These are phyloP conservation scores for Cheilinus undulatus DNA, from an alignment of 2,113 vertebrate genomes.

Conservation along the genomic window DNA sequence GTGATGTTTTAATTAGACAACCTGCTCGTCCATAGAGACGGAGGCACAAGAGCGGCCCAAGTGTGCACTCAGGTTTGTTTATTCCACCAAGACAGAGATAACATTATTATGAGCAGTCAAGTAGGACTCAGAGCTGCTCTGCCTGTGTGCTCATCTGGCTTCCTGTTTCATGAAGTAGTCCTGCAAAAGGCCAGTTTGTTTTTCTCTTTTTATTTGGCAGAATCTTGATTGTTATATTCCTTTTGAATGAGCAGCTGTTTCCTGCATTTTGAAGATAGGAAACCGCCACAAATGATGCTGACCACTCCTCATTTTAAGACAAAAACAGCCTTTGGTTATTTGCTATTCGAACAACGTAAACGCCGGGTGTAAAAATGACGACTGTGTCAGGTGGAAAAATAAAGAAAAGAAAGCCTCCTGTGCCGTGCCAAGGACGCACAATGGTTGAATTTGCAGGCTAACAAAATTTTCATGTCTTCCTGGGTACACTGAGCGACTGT, in stretches of 20 bases:
- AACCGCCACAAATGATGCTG: no score
- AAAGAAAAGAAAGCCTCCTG: no score
- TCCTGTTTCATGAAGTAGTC: neutral
- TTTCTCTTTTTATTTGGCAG: neutral
- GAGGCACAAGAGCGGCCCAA: constrained; percentile 7
- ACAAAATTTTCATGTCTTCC: neutral
- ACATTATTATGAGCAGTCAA: constrained; percentile 22
- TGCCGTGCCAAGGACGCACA: no score
- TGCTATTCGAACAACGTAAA: no score
- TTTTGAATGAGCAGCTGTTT: neutral
- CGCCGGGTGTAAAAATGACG: no score
- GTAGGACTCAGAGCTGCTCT: neutral
- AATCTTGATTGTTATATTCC: neutral
- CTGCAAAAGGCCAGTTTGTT: neutral
- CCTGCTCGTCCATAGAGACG: constrained; percentile 24
- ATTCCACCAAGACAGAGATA: constrained; percentile 34
- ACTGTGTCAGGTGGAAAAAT: no score
- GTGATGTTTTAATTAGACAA: constrained; percentile 49
- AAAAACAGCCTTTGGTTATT: no score
- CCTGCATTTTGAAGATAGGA: no score
- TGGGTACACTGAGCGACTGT: neutral
- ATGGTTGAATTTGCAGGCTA: neutral
- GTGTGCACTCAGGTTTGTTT: constrained; percentile 48
- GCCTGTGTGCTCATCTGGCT: constrained; percentile 3
- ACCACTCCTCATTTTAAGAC: no score